Conservation (phyloP, 2,113 vertebrate species). For the Glaucidium brasilianum region DNA sequence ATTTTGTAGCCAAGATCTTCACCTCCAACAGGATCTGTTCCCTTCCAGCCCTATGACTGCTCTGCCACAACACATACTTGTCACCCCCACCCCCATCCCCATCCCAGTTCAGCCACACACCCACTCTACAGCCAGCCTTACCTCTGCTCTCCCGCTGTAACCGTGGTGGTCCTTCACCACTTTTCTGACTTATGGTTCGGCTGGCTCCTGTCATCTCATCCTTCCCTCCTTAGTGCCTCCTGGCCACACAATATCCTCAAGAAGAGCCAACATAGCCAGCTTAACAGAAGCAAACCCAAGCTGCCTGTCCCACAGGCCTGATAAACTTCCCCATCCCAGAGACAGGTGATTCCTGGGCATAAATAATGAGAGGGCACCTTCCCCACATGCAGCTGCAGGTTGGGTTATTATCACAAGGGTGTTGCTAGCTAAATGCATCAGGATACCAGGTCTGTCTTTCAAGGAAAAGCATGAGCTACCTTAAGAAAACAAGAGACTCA, state of each 20-base stretch:
- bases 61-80: not conserved
- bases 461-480: not conserved
- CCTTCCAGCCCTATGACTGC: not conserved
- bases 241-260: not conserved
- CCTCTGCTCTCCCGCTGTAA: not conserved
- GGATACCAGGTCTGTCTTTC: not conserved
- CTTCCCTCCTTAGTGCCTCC: not conserved
- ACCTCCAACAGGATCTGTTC: not conserved
- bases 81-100: not conserved
- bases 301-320: fast-evolving
- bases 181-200: not conserved
- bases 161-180: not conserved
- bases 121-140: not conserved
- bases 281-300: fast-evolving
- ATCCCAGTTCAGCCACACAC: not conserved
- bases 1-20: not conserved
- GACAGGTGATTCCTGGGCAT: not conserved
- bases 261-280: fast-evolving
- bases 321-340: not conserved
- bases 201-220: not conserved
- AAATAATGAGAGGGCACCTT: not conserved
- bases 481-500: not conserved
- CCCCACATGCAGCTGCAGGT: not conserved
- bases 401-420: not conserved
- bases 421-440: not conserved